A percentile compares a stretch with the other conserved stretches of the same genome.
Evolutionary conservation across 1,140 invertebrate genomes (phyloP).

Genomic region (Drosophila ananassae): DNA sequence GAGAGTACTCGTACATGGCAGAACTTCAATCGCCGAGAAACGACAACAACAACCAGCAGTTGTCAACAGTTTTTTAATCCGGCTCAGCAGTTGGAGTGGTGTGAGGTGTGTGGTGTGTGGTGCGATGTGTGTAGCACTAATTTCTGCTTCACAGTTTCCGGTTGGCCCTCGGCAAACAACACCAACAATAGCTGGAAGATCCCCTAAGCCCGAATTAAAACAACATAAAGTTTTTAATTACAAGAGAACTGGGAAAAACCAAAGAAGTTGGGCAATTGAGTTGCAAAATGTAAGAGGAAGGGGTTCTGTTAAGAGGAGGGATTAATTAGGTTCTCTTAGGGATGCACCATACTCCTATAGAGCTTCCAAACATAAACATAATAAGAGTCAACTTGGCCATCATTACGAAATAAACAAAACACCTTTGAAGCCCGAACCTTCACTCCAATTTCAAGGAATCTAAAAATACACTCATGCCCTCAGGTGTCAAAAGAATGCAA

Average conservation of each 20-base stretch:
- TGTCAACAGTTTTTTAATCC: constrained; percentile 52
- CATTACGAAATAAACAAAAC: too few relatives aligned
- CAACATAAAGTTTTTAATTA: constrained; percentile 70
- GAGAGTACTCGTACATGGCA: not conserved
- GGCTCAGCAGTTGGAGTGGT: constrained; percentile 57
- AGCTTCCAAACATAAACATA: too few relatives aligned
- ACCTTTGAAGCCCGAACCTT: too few relatives aligned
- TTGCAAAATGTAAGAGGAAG: constrained; percentile 37
- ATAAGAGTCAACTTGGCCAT: too few relatives aligned
- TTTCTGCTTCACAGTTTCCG: constrained; percentile 59
- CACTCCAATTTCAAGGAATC: not conserved
- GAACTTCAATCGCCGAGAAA: constrained; percentile 65
- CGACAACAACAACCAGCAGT: constrained; percentile 21
- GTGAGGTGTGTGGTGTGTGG: constrained; percentile 27
- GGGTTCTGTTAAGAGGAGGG: constrained; percentile 9
- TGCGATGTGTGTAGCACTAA: constrained; percentile 60
- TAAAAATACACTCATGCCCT: not conserved
- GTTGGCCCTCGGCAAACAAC: constrained; percentile 39
- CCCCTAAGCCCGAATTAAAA: constrained; percentile 63
- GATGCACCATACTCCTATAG: not conserved
- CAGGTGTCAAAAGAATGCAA: constrained; percentile 9
- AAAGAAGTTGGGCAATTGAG: constrained; percentile 44
- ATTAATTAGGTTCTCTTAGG: not conserved
- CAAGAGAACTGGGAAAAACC: constrained; percentile 23
- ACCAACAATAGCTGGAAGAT: constrained; percentile 32